Percentiles rank a stretch among this genome's conserved stretches.
phyloP scores from a whole-genome alignment of 2,888 invertebrate genomes.

The Drosophila paranaensis region DNA sequence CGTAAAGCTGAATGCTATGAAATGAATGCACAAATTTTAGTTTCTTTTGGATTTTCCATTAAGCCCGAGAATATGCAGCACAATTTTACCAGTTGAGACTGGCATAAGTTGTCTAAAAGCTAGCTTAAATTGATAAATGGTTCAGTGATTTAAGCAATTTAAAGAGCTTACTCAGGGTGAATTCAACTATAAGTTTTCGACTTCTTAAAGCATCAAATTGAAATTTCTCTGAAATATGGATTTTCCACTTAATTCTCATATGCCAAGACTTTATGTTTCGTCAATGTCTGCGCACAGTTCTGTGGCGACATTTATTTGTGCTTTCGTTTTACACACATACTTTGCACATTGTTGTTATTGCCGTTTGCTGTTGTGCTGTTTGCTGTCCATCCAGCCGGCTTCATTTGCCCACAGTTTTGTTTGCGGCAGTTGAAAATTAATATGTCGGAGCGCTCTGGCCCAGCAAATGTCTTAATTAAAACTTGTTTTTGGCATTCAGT shows the following conservation, averaged over 20 bases:
- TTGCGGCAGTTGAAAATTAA: constrained; percentile 67
- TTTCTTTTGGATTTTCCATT: neutral
- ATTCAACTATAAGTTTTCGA: neutral
- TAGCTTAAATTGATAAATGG: neutral
- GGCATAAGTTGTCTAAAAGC: neutral
- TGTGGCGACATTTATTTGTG: constrained; percentile 64
- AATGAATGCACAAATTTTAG: neutral
- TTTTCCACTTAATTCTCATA: constrained; percentile 1
- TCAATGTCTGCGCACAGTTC: constrained; percentile 28
- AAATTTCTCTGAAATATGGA: neutral
- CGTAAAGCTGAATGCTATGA: constrained; percentile 6
- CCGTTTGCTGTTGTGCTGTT: constrained; percentile 22
- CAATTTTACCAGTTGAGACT: neutral
- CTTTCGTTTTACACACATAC: constrained; percentile 51
- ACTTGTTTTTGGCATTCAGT: constrained; percentile 58
- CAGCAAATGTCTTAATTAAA: constrained; percentile 75
- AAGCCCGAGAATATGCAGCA: constrained; percentile 23
- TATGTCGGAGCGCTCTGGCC: constrained; percentile 62
- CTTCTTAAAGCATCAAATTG: neutral
- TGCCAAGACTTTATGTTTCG: constrained; percentile 20
- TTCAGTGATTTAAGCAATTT: neutral
- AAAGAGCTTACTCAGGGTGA: too few species aligned
- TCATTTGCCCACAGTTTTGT: constrained; percentile 54
- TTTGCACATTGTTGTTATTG: constrained; percentile 43
- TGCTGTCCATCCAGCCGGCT: constrained; percentile 47